Evolutionary conservation across 2,113 vertebrate species (phyloP), one percentile per base, ranked within the genome.

Genomic region (Labrus mixtus): DNA sequence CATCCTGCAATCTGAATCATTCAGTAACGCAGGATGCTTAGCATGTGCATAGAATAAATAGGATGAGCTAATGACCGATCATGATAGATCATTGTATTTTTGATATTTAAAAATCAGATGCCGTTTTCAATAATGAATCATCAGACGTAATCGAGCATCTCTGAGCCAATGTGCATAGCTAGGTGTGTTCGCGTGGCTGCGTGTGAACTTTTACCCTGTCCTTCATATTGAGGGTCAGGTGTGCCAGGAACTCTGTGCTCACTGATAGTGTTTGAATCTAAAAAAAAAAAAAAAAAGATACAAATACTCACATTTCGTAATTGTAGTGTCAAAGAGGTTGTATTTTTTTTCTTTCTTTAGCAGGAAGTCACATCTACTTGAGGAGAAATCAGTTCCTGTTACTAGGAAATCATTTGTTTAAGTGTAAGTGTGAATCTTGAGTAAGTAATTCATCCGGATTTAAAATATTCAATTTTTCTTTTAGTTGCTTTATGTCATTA

Each of bases 161-260:
- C 12, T 13, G 64, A 25, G 51, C 67, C 55, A 53, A 73, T 73
- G 45, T 59, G 37, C 51, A 39, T 54, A 81, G 71, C 68, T 73
- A 68, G 22, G 48, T 20, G 55, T 80, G 78, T 92, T 81, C 11
- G 69, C 83, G 51, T 83, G 77, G 81, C 81, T 71, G 74, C 77
- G 76, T 69, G 60, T 91, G 90, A 92, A 91, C 85, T 80, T 87
- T 92, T 85, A 91, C 90, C 89, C 83, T 85, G 79, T 85, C 62
- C 55, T 79, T 81, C 64, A 81, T 90, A 76, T 89, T 87, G 68
- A 58, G 39, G 85, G 76, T 67, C 74, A 87, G 73, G 85, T 85
- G 90, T 83, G 77, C 73, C 60, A 79, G 76, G 81, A 92, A 90
- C 89, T 89, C 78, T 8, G 8, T 84, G 79, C 86, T 77, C 82